Evolutionary conservation across 1,140 invertebrate genomes (phyloP).

Genomic region (Hestina assimilis): DNA sequence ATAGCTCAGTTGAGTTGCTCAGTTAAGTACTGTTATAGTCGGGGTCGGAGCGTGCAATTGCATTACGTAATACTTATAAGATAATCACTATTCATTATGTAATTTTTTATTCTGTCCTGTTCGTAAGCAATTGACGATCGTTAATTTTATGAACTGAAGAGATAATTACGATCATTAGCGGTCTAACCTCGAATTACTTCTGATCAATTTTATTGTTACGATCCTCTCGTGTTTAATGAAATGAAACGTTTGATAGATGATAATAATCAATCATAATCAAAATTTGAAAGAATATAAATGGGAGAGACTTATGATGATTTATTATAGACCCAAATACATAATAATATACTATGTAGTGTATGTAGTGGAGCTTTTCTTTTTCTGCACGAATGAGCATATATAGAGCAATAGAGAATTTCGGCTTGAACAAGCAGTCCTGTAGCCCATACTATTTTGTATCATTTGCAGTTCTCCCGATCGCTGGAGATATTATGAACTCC

Average conservation of each 20-base stretch:
- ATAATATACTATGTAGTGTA: too few relatives aligned
- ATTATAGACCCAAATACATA: too few relatives aligned
- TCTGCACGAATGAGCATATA: too few relatives aligned
- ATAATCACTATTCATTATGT: constrained; percentile 23
- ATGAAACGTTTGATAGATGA: neutral
- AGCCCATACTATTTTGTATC: too few relatives aligned
- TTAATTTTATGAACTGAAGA: constrained; percentile 8
- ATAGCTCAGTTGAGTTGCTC: constrained; percentile 5
- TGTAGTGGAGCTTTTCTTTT: too few relatives aligned
- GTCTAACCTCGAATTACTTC: neutral
- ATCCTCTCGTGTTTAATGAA: neutral
- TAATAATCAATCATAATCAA: too few relatives aligned
- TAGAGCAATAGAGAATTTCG: too few relatives aligned
- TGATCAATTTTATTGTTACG: neutral
- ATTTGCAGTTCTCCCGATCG: too few relatives aligned
- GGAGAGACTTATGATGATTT: too few relatives aligned
- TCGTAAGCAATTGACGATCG: constrained; percentile 6
- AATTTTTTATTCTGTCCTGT: constrained; percentile 18
- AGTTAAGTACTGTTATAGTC: constrained; percentile 19
- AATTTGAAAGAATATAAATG: too few relatives aligned
- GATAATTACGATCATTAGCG: neutral
- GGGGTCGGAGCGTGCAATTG: constrained; percentile 20
- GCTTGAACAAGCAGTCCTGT: too few relatives aligned
- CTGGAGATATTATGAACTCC: too few relatives aligned
- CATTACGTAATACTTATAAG: constrained; percentile 20